Evolutionary conservation across 2,113 vertebrate genomes (phyloP).

Genomic region (Cavia aperea): DNA sequence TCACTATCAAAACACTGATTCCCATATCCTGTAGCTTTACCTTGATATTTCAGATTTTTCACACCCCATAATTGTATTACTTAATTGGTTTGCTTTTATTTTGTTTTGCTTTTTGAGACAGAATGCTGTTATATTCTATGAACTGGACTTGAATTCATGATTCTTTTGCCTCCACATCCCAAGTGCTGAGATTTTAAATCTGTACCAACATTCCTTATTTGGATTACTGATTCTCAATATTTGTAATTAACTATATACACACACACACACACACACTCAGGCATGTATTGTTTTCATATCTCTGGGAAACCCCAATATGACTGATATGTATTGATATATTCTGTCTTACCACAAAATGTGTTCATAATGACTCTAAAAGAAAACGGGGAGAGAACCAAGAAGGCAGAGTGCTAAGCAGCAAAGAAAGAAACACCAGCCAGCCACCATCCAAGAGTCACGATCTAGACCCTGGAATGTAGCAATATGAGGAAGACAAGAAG

Average conservation of each 20-base stretch:
- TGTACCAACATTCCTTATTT: background rate
- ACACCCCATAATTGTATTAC: background rate
- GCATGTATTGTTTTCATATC: background rate
- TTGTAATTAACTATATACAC: background rate
- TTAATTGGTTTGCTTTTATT: background rate
- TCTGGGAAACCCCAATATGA: background rate
- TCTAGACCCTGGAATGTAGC: too few relatives aligned
- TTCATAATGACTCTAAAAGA: background rate
- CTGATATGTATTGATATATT: background rate
- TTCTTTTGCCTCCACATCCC: background rate
- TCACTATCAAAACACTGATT: background rate
- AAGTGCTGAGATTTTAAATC: background rate
- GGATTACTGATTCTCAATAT: background rate
- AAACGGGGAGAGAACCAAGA: too few relatives aligned
- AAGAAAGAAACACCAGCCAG: background rate
- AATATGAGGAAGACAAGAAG: too few relatives aligned
- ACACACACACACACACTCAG: accelerated
- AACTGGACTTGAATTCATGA: background rate
- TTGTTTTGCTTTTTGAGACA: background rate
- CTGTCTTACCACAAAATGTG: background rate
- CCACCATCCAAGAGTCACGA: too few relatives aligned
- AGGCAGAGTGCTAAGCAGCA: too few relatives aligned
- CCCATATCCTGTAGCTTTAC: accelerated
- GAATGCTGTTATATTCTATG: background rate
- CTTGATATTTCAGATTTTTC: background rate